Evolutionary conservation across 2,888 invertebrate genomes (phyloP).

Genomic region (Caradrina kadenii): DNA sequence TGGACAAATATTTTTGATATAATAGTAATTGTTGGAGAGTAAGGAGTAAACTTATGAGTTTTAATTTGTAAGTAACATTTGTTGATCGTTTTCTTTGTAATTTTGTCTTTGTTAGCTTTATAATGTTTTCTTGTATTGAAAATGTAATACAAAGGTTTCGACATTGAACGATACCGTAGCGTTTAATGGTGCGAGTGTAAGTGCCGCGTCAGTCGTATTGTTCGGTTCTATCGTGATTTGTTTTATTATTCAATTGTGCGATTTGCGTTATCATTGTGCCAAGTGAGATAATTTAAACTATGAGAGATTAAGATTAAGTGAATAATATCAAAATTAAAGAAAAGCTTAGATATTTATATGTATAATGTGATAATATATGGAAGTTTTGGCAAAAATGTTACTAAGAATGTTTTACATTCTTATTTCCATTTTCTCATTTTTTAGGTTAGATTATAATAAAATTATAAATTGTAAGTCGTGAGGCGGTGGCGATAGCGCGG

Average conservation of each 20-base stretch:
- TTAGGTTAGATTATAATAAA: constrained; percentile 79
- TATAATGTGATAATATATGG: constrained; percentile 90
- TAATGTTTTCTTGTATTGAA: constrained; percentile 86
- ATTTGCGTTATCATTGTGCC: constrained; percentile 89
- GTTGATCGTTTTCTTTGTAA: constrained; percentile 89
- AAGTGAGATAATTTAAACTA: constrained; percentile 88
- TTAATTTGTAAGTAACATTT: constrained; percentile 89
- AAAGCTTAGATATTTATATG: constrained; percentile 88
- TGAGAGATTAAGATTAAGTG: constrained; percentile 90
- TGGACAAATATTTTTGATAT: constrained; percentile 85
- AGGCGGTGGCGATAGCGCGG: constrained; percentile 35
- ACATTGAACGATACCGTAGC: constrained; percentile 80
- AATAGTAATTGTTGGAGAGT: constrained; percentile 87
- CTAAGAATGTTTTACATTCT: constrained; percentile 81
- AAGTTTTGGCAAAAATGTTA: constrained; percentile 86
- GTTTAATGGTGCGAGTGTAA: constrained; percentile 77
- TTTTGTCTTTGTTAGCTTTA: constrained; percentile 89
- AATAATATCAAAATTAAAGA: constrained; percentile 89
- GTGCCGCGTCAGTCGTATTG: constrained; percentile 72
- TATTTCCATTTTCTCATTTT: constrained; percentile 76
- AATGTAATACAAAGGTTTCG: constrained; percentile 76
- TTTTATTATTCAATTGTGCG: constrained; percentile 84
- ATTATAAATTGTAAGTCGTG: constrained; percentile 64
- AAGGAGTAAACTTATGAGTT: constrained; percentile 86
- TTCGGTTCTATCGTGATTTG: constrained; percentile 78